phyloP scores from a whole-genome alignment of 2,113 vertebrate genomes.

The Clarias magur region DNA sequence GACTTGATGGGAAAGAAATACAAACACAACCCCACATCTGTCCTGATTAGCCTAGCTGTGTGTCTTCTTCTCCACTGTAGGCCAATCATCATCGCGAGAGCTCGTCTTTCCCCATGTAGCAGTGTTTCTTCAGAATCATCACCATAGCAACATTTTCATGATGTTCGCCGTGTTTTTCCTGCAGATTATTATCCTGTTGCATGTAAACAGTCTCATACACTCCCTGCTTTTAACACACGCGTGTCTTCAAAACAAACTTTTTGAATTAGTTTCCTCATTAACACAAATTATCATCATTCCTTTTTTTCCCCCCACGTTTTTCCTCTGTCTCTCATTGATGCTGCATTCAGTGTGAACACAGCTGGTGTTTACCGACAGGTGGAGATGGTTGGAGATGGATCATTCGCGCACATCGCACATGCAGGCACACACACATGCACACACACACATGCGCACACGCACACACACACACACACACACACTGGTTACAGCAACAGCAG shows the following conservation, averaged over 20 bases:
- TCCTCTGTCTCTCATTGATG: conserved; percentile 13
- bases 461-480: conserved; percentile 2
- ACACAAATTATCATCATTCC: conserved; percentile 46
- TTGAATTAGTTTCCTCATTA: conserved; percentile 44
- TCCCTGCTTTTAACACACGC: background rate
- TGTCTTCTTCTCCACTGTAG: background rate
- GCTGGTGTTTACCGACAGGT: conserved; percentile 48
- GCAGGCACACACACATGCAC: no score
- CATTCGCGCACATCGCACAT: conserved; percentile 14
- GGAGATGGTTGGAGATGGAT: conserved; percentile 37
- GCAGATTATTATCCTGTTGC: background rate
- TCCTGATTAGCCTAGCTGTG: background rate
- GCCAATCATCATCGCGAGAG: background rate
- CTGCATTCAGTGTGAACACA: conserved; percentile 41
- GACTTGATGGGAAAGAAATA: background rate
- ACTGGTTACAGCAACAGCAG: conserved; percentile 45
- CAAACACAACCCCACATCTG: background rate
- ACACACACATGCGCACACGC: conserved; percentile 39
- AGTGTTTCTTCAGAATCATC: background rate
- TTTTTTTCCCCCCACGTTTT: background rate
- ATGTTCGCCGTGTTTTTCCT: background rate
- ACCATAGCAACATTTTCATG: background rate
- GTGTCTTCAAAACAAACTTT: conserved; percentile 45
- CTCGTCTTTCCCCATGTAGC: background rate
- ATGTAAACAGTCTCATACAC: background rate